Evolutionary conservation across 1,140 invertebrate species (phyloP), one percentile per base, ranked within the genome.

Genomic region (Macrosteles quadrilineatus): DNA sequence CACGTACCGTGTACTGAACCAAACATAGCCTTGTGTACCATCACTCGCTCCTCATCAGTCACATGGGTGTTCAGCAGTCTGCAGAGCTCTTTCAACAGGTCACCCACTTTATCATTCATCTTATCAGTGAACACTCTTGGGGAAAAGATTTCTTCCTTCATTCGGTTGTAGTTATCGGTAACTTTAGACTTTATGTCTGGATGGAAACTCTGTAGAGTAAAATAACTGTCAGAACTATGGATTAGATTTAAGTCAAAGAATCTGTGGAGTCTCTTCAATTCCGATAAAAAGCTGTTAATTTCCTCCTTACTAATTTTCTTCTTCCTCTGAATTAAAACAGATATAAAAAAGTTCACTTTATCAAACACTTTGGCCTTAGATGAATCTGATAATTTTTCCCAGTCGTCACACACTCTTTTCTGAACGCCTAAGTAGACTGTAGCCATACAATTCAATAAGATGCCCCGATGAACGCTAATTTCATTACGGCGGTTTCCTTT

Each of bases 251-350:
- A 47, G 53, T 73, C 66, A 3, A 55, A 55, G 14, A 72, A 12
- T 31, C 72, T 25, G 45, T 68, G 36, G 36, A 71, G 71, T 30
- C 74, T 70, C 4, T 40, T 45, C 4, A 74, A 31, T 55, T 76
- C 75, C n/a, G 50, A 25, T 17, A 68, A 66, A 25, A 76, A 63
- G 12, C 72, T 43, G 2, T 27, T n/a, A 1, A 67, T 55, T 70
- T 73, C 73, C 29, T 70, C 57, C 25, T 43, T 40, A 43, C 47
- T 67, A 12, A 73, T 67, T 36, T 70, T 63, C 1, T 57, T 21
- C 23, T 62, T 47, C n/a, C 71, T 68, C 36, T 67, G 65, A 3
- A 19, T 63, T 36, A 73, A 57, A 29, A 30, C 36, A 17, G 17
- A 17, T 21, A 73, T 27, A 19, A 71, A n/a, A 43, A 43, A 57